Evolutionary conservation across 1,140 invertebrate species (phyloP), one percentile per base, ranked within the genome.

Genomic region (Anastatus disparis): DNA sequence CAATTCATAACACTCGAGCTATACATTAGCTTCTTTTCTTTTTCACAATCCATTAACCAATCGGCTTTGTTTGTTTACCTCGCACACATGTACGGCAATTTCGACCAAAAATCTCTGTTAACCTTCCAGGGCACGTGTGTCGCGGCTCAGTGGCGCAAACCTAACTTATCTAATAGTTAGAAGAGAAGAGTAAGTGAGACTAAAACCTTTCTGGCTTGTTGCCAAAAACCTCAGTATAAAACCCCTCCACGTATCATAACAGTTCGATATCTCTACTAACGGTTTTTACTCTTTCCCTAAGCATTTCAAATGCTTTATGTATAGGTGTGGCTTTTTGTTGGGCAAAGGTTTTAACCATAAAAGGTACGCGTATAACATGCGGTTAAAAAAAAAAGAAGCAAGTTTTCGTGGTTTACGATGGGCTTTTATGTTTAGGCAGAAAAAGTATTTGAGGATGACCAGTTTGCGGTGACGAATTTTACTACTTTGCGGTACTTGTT

Each of bases 141-240:
- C 53, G 59, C 58, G 71, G 71, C 71, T 72, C 72, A 71, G 72
- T 72, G 59, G 64, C 66, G 50, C 63, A 55, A 66, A 71, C 38
- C 71, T 76, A 77, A 77, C 52, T 79, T 77, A 79, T 79, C 74
- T 72, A 70, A 53, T 70, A 24, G 67, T 55, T n/a, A n/a, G n/a
- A n/a, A n/a, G n/a, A n/a, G n/a, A n/a, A n/a, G n/a, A n/a, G n/a
- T n/a, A n/a, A n/a, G n/a, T n/a, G n/a, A n/a, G n/a, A n/a, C n/a
- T n/a, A n/a, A n/a, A n/a, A n/a, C n/a, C n/a, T n/a, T n/a, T n/a
- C n/a, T n/a, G n/a, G 31, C 17, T 12, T 15, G 31, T 38, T 31
- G 74, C 70, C 59, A 62, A 48, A n/a, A 31, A n/a, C 40, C 40
- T 27, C 13, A 22, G 44, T n/a, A n/a, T n/a, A n/a, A n/a, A n/a